phyloP scores from a whole-genome alignment of 2,113 vertebrate genomes.

The Misgurnus mizolepis region DNA sequence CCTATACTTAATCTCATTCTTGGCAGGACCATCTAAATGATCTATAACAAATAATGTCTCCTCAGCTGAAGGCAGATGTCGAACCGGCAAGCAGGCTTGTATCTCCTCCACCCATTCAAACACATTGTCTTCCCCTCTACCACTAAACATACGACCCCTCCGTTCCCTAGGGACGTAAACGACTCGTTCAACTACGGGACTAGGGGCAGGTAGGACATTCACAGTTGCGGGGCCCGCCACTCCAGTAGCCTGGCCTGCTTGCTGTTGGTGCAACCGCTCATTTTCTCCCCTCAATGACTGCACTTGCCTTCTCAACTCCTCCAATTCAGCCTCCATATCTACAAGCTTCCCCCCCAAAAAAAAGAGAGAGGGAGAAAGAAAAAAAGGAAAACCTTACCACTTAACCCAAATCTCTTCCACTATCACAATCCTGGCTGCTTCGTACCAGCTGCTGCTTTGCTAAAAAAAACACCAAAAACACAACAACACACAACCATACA shows the following conservation, averaged over 20 bases:
- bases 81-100: neutral
- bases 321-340: neutral
- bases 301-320: neutral
- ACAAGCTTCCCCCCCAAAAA: too few species aligned
- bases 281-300: conserved; percentile 13
- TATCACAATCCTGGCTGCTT: too few species aligned
- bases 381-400: too few species aligned
- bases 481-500: too few species aligned
- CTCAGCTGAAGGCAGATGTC: neutral
- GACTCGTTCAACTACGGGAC: neutral
- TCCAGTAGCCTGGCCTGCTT: neutral
- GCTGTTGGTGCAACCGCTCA: neutral
- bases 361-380: too few species aligned
- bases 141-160: neutral
- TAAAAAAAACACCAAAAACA: too few species aligned
- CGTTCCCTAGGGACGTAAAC: neutral
- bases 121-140: neutral
- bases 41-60: neutral
- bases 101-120: conserved; percentile 2
- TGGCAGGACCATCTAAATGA: neutral
- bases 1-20: conserved; percentile 3
- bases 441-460: neutral
- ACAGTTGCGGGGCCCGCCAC: neutral
- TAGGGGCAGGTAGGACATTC: neutral
- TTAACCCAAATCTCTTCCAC: too few species aligned